Conservation (phyloP, 2,113 vertebrate species). For the Callaeas wilsoni region DNA sequence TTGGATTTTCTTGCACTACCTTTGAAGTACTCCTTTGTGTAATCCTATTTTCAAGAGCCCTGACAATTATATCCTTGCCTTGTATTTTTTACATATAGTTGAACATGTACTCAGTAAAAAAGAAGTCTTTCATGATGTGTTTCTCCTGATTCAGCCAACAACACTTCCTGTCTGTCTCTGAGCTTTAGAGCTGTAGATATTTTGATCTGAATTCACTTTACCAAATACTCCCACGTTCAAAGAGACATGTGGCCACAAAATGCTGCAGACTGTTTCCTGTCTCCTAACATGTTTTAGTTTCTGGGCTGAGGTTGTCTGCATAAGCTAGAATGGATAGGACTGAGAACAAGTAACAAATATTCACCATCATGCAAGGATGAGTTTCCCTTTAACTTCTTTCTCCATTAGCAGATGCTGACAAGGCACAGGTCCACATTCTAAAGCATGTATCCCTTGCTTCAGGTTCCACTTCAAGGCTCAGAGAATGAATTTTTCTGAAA, state of each 20-base stretch:
- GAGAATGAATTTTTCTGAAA: not conserved
- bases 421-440: not conserved
- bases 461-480: not conserved
- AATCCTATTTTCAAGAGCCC: not conserved
- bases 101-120: not conserved
- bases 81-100: not conserved
- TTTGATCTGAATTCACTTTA: not conserved
- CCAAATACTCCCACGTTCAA: not conserved
- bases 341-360: not conserved
- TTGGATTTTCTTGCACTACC: not conserved
- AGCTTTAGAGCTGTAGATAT: not conserved
- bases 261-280: not conserved
- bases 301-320: not conserved
- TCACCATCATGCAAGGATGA: not conserved
- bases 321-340: not conserved
- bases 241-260: not conserved
- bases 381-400: not conserved
- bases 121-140: not conserved
- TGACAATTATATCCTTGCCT: not conserved
- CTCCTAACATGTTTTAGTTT: not conserved
- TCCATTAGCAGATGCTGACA: not conserved
- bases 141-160: not conserved
- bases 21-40: not conserved
- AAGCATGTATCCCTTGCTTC: not conserved
- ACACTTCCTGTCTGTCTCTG: not conserved